Percentiles rank a stretch among this genome's conserved stretches.
Evolutionary conservation across 92 coral and sea anemone genomes (phyloP).

Genomic region (Umimayanthus kanabou): DNA sequence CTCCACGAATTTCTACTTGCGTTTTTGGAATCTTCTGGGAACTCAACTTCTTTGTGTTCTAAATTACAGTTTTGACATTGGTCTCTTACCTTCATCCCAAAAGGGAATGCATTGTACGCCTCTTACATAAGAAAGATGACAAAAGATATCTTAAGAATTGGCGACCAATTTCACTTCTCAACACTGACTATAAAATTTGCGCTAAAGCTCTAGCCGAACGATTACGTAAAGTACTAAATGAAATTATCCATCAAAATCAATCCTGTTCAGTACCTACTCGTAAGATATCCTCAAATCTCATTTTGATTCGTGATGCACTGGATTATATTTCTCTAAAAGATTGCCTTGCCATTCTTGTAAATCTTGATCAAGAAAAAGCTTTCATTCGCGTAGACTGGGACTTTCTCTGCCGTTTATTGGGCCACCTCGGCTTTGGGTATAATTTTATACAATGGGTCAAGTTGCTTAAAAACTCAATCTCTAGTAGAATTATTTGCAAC

Average conservation of each 20-base stretch:
- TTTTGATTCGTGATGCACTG: background rate
- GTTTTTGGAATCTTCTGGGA: background rate
- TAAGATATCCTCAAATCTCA: conserved; percentile 1
- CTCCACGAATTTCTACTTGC: background rate
- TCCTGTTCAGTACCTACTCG: conserved; percentile 47
- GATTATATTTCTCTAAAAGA: background rate
- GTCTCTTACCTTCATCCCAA: conserved; percentile 21
- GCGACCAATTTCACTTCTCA: conserved; percentile 13
- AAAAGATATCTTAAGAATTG: conserved; percentile 39
- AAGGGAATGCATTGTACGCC: conserved; percentile 14
- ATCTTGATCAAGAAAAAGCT: conserved; percentile 61
- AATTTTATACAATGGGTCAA: background rate
- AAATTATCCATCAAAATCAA: conserved; percentile 30
- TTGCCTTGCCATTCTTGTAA: conserved; percentile 1
- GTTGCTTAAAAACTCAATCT: background rate
- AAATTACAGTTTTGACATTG: background rate
- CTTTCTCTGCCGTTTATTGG: background rate
- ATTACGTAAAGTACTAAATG: background rate
- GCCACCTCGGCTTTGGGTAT: background rate
- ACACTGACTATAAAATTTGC: conserved; percentile 47
- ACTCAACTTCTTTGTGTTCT: too few species aligned
- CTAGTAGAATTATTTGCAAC: background rate
- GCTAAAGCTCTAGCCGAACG: conserved; percentile 37
- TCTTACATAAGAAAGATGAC: conserved; percentile 50
- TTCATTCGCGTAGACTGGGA: conserved; percentile 53